Conservation (phyloP, 2,797 vertebrate genomes). For the Lophius americanus region DNA sequence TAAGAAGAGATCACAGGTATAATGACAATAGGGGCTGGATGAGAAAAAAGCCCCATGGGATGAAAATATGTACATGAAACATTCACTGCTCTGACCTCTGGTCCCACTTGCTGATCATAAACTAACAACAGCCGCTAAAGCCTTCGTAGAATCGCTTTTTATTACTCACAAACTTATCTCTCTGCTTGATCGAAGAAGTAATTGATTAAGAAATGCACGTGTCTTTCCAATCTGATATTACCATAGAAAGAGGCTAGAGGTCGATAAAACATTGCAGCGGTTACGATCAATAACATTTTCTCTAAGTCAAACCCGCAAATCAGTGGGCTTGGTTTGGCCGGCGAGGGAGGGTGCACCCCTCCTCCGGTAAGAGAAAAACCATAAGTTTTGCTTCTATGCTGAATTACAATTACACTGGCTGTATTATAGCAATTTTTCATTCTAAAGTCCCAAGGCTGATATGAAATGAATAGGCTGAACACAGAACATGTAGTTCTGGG, state of each 20-base stretch:
- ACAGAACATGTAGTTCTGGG: constrained; percentile 28
- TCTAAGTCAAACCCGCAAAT: constrained; percentile 46
- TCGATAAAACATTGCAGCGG: constrained; percentile 44
- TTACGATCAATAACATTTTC: constrained; percentile 53
- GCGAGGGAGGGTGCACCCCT: constrained; percentile 24
- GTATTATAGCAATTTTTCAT: constrained; percentile 73
- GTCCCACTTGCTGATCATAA: constrained; percentile 17
- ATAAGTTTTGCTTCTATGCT: constrained; percentile 45
- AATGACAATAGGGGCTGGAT: constrained; percentile 50
- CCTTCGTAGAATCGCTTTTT: constrained; percentile 26
- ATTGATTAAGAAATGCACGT: constrained; percentile 32
- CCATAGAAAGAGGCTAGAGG: constrained; percentile 33
- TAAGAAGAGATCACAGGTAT: constrained; percentile 43
- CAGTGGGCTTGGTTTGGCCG: constrained; percentile 22
- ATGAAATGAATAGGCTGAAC: constrained; percentile 40
- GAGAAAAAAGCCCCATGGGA: constrained; percentile 23
- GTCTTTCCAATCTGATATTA: constrained; percentile 49
- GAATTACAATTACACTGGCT: constrained; percentile 59
- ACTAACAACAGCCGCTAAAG: background rate
- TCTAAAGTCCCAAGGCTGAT: constrained; percentile 57
- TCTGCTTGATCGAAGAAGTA: constrained; percentile 31
- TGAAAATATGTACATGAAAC: constrained; percentile 4
- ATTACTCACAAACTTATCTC: constrained; percentile 26
- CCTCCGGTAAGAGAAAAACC: constrained; percentile 43
- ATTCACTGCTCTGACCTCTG: background rate